Evolutionary conservation across 2,113 vertebrate species (phyloP).

Genomic region (Apaloderma vittatum): DNA sequence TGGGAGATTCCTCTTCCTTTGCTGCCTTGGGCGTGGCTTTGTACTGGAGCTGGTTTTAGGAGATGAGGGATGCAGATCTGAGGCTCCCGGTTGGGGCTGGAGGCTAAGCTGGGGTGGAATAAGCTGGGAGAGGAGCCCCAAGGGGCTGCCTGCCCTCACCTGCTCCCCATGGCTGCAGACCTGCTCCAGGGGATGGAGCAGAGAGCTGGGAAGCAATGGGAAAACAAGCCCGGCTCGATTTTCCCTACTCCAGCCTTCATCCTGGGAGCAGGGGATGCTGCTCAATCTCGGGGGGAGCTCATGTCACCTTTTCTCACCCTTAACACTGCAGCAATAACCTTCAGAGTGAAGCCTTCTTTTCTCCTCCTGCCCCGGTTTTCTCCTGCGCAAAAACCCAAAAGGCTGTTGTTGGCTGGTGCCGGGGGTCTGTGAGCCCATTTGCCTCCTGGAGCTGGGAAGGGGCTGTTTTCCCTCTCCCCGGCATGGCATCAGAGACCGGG

Average conservation of each 20-base stretch:
- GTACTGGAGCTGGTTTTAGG: constrained; percentile 29
- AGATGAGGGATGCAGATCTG: constrained; percentile 5
- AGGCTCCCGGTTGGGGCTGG: not conserved
- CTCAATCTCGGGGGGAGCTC: not conserved
- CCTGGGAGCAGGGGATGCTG: not conserved
- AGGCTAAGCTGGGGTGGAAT: not conserved
- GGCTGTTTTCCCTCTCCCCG: not conserved
- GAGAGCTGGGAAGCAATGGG: not conserved
- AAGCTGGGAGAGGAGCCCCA: not conserved
- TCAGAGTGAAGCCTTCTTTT: not conserved
- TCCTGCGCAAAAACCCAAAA: not conserved
- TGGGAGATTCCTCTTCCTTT: constrained; percentile 19
- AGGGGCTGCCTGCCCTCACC: not conserved
- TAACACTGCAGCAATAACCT: not conserved
- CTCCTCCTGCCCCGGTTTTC: not conserved
- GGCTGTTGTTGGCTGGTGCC: not conserved
- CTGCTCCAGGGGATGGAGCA: rapidly evolving
- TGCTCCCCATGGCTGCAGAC: not conserved
- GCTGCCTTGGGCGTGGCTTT: constrained; percentile 42
- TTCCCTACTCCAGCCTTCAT: not conserved
- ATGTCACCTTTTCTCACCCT: not conserved
- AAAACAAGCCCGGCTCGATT: not conserved
- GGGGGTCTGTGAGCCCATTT: not conserved
- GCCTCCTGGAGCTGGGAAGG: not conserved
- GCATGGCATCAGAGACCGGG: not conserved